Percentiles rank a stretch among this genome's conserved stretches.
Evolutionary conservation across 2,797 vertebrate genomes (phyloP).

Genomic region (Sebastes jordani): DNA sequence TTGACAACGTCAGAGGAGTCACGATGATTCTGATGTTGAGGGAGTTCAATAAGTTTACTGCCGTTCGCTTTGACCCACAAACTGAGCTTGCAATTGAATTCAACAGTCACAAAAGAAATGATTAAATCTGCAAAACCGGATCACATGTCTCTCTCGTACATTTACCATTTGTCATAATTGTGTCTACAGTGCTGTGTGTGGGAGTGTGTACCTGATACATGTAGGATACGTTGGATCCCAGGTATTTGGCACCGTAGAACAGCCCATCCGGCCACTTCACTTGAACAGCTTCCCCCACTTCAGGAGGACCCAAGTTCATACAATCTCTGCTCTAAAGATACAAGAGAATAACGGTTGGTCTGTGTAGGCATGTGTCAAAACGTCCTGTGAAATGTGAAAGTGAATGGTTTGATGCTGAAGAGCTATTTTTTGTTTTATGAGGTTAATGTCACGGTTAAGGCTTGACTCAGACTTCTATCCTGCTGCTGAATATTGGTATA

Average conservation of each 20-base stretch:
- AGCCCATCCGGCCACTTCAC: slow-evolving; percentile 98
- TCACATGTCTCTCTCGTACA: not conserved
- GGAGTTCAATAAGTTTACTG: slow-evolving; percentile 44
- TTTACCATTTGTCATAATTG: not conserved
- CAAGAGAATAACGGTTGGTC: slow-evolving; percentile 21
- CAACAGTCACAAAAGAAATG: not conserved
- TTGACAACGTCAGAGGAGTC: slow-evolving; percentile 29
- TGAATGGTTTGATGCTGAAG: not conserved
- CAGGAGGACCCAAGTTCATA: slow-evolving; percentile 89
- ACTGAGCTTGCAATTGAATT: slow-evolving; percentile 5
- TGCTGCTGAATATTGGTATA: not conserved
- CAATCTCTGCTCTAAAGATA: slow-evolving; percentile 92
- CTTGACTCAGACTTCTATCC: not conserved
- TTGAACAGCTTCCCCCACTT: slow-evolving; percentile 91
- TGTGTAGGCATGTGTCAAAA: not conserved
- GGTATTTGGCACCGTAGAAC: slow-evolving; percentile 94
- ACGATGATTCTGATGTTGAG: slow-evolving; percentile 3
- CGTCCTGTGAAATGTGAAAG: not conserved
- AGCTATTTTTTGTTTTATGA: not conserved
- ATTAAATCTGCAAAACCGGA: not conserved
- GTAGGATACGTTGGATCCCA: slow-evolving; percentile 90
- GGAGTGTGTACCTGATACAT: slow-evolving; percentile 91
- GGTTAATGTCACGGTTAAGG: not conserved
- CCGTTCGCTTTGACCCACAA: slow-evolving; percentile 1
- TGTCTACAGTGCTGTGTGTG: not conserved